Conservation (phyloP, 2,113 vertebrate genomes). For the Alexandromys fortis region DNA sequence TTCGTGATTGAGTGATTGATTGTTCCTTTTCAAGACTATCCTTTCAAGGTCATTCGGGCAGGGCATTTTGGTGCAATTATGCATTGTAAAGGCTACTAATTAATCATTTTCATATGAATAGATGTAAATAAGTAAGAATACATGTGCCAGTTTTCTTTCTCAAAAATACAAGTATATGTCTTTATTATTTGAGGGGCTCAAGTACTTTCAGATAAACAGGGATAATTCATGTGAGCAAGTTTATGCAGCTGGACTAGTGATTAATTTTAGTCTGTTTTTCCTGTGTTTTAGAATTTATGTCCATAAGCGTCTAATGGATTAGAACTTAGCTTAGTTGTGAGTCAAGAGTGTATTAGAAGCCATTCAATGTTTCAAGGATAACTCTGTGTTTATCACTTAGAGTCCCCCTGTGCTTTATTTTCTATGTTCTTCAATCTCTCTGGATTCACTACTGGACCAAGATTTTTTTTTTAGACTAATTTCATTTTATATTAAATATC, state of each 20-base stretch:
- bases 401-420: not conserved
- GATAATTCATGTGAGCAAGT: not conserved
- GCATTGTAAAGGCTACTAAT: not conserved
- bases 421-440: not conserved
- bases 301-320: not conserved
- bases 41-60: slow-evolving; percentile 46
- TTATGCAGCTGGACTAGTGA: not conserved
- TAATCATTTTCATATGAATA: not conserved
- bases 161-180: not conserved
- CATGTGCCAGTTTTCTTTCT: not conserved
- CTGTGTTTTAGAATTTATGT: not conserved
- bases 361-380: not conserved
- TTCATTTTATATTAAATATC: slow-evolving; percentile 3
- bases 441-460: not conserved
- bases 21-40: slow-evolving; percentile 27
- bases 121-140: not conserved
- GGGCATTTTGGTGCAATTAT: not conserved
- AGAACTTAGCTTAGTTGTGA: not conserved
- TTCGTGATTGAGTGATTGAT: not conserved
- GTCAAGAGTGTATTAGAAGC: not conserved
- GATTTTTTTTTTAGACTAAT: not conserved
- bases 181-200: not conserved
- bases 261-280: not conserved
- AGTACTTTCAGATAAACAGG: not conserved
- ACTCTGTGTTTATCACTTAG: not conserved